A percentile compares a stretch with the other conserved stretches of the same genome.
Conservation (phyloP, 2,797 vertebrate species). For the Rhincodon typus region DNA sequence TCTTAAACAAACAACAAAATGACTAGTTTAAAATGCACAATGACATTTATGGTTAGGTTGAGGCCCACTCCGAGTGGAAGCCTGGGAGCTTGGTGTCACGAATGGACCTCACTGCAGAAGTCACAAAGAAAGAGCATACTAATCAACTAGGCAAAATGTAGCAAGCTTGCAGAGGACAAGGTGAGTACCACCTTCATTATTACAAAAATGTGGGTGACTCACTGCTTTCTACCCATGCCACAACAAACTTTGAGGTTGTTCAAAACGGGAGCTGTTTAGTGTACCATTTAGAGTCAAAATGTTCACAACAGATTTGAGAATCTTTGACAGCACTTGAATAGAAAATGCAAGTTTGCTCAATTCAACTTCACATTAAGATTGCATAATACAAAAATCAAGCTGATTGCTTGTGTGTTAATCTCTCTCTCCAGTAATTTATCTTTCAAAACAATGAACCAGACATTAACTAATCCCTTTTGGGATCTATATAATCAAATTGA, state of each 20-base stretch:
- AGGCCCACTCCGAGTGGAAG: not conserved
- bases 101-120: not conserved
- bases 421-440: not conserved
- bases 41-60: not conserved
- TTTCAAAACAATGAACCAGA: not conserved
- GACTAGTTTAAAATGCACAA: not conserved
- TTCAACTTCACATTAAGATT: not conserved
- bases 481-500: not conserved
- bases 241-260: not conserved
- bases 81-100: not conserved
- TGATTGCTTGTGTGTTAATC: not conserved
- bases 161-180: not conserved
- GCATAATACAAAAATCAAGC: not conserved
- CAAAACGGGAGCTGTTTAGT: not conserved
- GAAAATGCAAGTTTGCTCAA: not conserved
- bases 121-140: not conserved
- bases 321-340: not conserved
- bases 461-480: not conserved
- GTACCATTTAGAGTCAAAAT: not conserved
- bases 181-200: not conserved
- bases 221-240: not conserved
- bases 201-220: not conserved
- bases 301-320: not conserved
- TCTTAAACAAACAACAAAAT: not conserved
- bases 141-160: not conserved